Percentiles rank a stretch among this genome's conserved stretches.
Conservation (phyloP, 2,113 vertebrate genomes). For the Cricetomys ansorgei region DNA sequence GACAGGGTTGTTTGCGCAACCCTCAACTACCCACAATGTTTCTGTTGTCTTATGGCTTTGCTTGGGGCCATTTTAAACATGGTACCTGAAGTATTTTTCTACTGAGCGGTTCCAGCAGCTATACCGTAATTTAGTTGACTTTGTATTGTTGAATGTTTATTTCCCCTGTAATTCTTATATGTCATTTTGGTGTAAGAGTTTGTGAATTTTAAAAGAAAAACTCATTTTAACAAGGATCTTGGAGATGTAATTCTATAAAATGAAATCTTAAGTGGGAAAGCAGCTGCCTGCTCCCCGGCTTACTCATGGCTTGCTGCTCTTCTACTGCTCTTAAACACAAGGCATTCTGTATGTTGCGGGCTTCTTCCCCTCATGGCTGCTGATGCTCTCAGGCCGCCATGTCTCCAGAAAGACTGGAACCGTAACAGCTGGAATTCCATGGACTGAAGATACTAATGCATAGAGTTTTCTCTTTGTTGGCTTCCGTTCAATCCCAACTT, state of each 20-base stretch:
- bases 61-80: background rate
- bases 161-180: conserved; percentile 10
- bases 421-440: background rate
- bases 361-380: background rate
- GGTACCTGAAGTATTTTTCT: background rate
- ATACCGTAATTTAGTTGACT: background rate
- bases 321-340: conserved; percentile 6
- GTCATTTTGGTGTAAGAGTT: background rate
- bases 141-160: background rate
- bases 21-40: background rate
- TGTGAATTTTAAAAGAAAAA: conserved; percentile 42
- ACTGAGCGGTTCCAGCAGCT: background rate
- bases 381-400: background rate
- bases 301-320: background rate
- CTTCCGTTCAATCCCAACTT: background rate
- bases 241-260: conserved; percentile 35
- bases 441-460: background rate
- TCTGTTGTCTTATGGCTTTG: background rate
- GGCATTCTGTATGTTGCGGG: background rate
- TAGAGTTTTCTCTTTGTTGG: conserved; percentile 26
- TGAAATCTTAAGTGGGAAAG: background rate
- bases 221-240: conserved; percentile 37
- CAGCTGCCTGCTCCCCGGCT: background rate
- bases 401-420: background rate
- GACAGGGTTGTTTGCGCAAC: background rate